Conservation (phyloP, 2,888 invertebrate genomes). For the Ramazzottius varieornatus region DNA sequence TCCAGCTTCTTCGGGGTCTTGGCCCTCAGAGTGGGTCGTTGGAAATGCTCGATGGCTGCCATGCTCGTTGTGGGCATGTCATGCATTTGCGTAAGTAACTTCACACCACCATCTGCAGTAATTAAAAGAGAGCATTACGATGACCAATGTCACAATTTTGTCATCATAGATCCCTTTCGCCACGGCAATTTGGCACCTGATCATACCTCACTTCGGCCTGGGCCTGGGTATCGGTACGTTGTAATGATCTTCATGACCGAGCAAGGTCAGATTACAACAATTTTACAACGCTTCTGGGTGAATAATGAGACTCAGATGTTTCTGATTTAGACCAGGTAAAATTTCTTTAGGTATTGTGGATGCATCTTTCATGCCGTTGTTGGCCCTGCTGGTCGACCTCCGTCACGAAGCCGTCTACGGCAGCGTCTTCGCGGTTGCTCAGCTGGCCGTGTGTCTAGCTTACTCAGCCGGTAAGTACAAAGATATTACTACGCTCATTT, state of each 20-base stretch:
- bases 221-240: constrained; percentile 45
- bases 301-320: too few relatives aligned
- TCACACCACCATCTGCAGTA: too few relatives aligned
- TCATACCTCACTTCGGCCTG: constrained; percentile 47
- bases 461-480: constrained; percentile 46
- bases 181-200: constrained; percentile 33
- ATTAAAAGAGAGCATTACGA: too few relatives aligned
- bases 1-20: constrained; percentile 47
- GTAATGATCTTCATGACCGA: too few relatives aligned
- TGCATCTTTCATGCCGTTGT: constrained; percentile 46
- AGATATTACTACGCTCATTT: not conserved
- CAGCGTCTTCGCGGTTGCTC: constrained; percentile 53
- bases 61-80: constrained; percentile 37
- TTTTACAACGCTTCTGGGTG: too few relatives aligned
- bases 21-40: constrained; percentile 34
- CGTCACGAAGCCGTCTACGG: constrained; percentile 39
- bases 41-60: constrained; percentile 35
- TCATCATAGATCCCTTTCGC: constrained; percentile 34
- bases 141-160: not conserved
- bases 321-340: too few relatives aligned
- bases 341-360: constrained; percentile 36
- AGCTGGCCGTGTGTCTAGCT: constrained; percentile 50
- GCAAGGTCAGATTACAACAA: too few relatives aligned
- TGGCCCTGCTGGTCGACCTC: constrained; percentile 39
- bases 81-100: constrained; percentile 31